Percentiles rank a stretch among this genome's conserved stretches.
Evolutionary conservation across 1,140 invertebrate species (phyloP).

Genomic region (Pogonus chalceus): DNA sequence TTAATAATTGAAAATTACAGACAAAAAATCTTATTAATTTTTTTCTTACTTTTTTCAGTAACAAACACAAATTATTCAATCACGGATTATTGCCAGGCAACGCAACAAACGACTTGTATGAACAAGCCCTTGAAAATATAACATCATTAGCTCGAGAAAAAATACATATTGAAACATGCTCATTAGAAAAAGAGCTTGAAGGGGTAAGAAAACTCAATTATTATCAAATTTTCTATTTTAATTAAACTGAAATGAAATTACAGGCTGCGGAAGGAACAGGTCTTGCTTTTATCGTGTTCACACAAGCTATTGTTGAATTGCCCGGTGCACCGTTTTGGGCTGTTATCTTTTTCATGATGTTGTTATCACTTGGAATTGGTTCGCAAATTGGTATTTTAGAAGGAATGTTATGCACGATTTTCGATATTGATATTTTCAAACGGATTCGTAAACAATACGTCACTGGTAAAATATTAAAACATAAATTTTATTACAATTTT

Average conservation of each 20-base stretch:
- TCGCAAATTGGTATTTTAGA: slow-evolving; percentile 88
- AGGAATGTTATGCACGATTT: slow-evolving; percentile 87
- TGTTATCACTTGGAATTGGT: slow-evolving; percentile 77
- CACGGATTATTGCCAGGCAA: slow-evolving; percentile 41
- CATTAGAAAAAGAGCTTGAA: slow-evolving; percentile 57
- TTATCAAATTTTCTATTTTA: neutral
- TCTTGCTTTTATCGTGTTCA: slow-evolving; percentile 84
- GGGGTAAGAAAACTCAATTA: slow-evolving; percentile 43
- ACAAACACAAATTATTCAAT: slow-evolving; percentile 45
- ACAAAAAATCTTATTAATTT: neutral
- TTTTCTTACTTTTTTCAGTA: slow-evolving; percentile 38
- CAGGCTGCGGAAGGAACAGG: slow-evolving; percentile 89
- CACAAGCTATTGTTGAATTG: slow-evolving; percentile 82
- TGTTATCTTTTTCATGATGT: slow-evolving; percentile 87
- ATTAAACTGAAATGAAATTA: slow-evolving; percentile 20
- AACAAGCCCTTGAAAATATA: slow-evolving; percentile 35
- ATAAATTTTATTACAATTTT: neutral
- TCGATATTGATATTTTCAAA: slow-evolving; percentile 84
- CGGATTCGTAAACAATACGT: slow-evolving; percentile 77
- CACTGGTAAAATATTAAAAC: slow-evolving; percentile 54
- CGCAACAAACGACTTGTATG: slow-evolving; percentile 43
- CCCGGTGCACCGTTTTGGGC: slow-evolving; percentile 88
- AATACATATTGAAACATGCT: slow-evolving; percentile 49
- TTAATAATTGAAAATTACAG: neutral
- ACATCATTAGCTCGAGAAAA: slow-evolving; percentile 33